Evolutionary conservation across 2,113 vertebrate species (phyloP), one percentile per base, ranked within the genome.

Genomic region (Rattus norvegicus): DNA sequence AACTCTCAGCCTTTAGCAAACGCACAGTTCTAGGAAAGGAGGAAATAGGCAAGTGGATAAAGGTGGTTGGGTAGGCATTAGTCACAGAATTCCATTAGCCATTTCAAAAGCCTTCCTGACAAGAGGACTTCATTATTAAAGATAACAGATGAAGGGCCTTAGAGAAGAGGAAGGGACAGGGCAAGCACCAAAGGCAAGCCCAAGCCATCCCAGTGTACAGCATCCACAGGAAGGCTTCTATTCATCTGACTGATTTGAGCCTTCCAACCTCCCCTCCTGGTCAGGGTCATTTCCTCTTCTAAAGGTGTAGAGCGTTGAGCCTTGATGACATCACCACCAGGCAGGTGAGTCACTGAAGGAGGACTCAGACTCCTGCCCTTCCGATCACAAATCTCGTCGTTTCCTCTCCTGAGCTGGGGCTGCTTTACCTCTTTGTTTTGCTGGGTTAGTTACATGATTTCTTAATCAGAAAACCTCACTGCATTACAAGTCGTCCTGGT

Each of bases 51-150:
- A 17, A 84, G 52, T 47, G 49, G 2, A 13, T 9, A 36, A 92
- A 72, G 75, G 11, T 52, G 63, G 0, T 72, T 95, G 43, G 43
- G 43, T 6, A 69, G 26, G 28, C 88, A 43, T 61, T 75, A 95
- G 33, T 77, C 52, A 93, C 65, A 83, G 92, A 87, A 52, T 9
- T 33, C 22, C 49, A 73, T 69, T 49, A 93, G 49, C 79, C 80
- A 20, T 67, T 88, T 43, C n/a, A 93, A 70, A 93, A 59, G 61
- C 69, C 30, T 87, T 47, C 4, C 39, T 59, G 30, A 43, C 39
- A 54, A 93, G 67, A 91, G n/a, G 39, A 20, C n/a, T 76, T 91
- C 19, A 22, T 80, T 92, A 43, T 90, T 88, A 80, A 81, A 90
- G 33, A 19, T 8, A 77, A 43, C 17, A 39, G 43, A 94, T 47